These are phyloP conservation scores for Drosophila pallidifrons DNA, from an alignment of 1,140 invertebrate species.

Conservation along the genomic window DNA sequence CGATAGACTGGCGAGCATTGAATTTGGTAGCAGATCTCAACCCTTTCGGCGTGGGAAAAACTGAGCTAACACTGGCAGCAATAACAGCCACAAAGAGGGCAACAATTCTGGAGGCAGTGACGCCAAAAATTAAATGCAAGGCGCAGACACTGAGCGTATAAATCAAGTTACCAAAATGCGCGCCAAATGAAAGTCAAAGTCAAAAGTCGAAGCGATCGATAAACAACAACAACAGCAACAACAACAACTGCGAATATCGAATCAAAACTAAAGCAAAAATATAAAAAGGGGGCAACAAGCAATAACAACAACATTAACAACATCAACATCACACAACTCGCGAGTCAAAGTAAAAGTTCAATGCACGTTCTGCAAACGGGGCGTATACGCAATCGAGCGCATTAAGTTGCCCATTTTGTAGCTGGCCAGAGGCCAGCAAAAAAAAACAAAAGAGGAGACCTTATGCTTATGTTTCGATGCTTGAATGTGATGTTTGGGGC, in stretches of 20 bases:
- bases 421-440: conserved; percentile 36
- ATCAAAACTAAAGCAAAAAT: conserved; percentile 76
- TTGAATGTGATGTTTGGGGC: conserved; percentile 48
- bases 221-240: conserved; percentile 39
- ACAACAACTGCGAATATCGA: conserved; percentile 49
- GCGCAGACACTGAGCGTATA: conserved; percentile 48
- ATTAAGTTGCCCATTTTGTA: conserved; percentile 59
- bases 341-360: conserved; percentile 63
- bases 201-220: conserved; percentile 63
- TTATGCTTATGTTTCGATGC: conserved; percentile 32
- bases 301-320: conserved; percentile 8
- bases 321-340: conserved; percentile 21
- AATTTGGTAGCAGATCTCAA: conserved; percentile 35
- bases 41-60: conserved; percentile 68
- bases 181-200: conserved; percentile 58
- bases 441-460: no score
- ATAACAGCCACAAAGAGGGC: conserved; percentile 30
- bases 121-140: conserved; percentile 78
- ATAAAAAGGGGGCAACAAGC: conserved; percentile 8
- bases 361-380: conserved; percentile 71
- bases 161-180: conserved; percentile 54
- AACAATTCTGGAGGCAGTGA: conserved; percentile 72
- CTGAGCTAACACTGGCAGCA: conserved; percentile 5
- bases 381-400: conserved; percentile 80
- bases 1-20: conserved; percentile 50